Percentiles rank a stretch among this genome's conserved stretches.
Evolutionary conservation across 2,888 invertebrate species (phyloP).

Genomic region (Spilosoma lubricipeda): DNA sequence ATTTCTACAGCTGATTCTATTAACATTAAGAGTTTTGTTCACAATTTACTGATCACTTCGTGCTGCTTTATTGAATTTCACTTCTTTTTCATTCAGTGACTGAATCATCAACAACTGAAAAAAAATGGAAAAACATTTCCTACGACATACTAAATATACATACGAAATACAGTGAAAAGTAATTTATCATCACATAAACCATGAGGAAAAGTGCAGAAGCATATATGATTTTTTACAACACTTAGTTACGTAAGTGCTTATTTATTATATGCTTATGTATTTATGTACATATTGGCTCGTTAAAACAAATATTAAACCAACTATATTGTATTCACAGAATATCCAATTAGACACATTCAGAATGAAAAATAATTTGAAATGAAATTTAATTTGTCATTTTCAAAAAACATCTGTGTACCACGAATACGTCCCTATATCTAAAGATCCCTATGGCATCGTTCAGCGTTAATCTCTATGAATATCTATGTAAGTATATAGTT

Average conservation of each 20-base stretch:
- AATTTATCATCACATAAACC: no score
- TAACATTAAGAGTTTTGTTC: no score
- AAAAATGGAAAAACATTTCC: no score
- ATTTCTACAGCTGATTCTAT: no score
- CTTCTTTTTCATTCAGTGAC: no score
- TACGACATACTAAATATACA: no score
- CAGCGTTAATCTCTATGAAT: not conserved
- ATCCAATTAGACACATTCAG: not conserved
- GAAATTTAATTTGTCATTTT: not conserved
- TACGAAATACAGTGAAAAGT: no score
- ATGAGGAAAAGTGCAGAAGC: not conserved
- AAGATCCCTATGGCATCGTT: not conserved
- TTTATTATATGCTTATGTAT: no score
- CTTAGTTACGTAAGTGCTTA: not conserved
- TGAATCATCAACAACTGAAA: no score
- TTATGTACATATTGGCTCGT: not conserved
- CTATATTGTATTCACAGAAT: not conserved
- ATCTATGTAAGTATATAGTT: conserved; percentile 1
- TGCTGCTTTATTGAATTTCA: no score
- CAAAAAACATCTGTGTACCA: not conserved
- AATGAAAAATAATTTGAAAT: not conserved
- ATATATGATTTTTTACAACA: not conserved
- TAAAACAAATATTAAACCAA: not conserved
- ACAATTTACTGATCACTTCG: no score
- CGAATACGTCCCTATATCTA: conserved; percentile 6